phyloP scores from a whole-genome alignment of 1,140 invertebrate species.

The Asobara japonica region DNA sequence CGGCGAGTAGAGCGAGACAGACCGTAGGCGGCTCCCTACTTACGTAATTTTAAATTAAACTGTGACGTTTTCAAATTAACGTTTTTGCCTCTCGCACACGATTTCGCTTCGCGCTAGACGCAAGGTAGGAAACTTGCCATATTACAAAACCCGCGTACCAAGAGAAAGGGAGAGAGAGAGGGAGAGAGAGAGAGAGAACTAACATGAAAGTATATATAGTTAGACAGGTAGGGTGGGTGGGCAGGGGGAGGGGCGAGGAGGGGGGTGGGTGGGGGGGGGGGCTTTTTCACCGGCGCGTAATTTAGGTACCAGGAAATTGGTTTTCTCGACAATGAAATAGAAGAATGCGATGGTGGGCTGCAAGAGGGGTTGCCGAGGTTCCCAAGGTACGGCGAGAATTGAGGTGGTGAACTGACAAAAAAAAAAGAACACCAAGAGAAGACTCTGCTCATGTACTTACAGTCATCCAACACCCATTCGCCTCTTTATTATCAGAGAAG shows the following conservation, averaged over 20 bases:
- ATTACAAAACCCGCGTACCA: slow-evolving; percentile 47
- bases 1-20: slow-evolving; percentile 16
- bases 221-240: neutral
- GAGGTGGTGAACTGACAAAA: slow-evolving; percentile 23
- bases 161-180: slow-evolving; percentile 23
- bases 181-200: no score
- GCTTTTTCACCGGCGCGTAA: slow-evolving; percentile 55
- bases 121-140: slow-evolving; percentile 60
- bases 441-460: slow-evolving; percentile 38
- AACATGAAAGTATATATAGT: neutral
- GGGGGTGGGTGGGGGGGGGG: neutral
- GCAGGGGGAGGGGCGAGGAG: slow-evolving; percentile 13
- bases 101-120: slow-evolving; percentile 38
- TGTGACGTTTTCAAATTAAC: slow-evolving; percentile 68
- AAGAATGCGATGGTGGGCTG: slow-evolving; percentile 63
- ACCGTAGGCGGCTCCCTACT: slow-evolving; percentile 45
- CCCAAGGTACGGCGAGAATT: slow-evolving; percentile 19
- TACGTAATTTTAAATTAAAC: slow-evolving; percentile 67
- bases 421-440: slow-evolving; percentile 22
- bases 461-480: slow-evolving; percentile 33
- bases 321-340: slow-evolving; percentile 69
- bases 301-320: slow-evolving; percentile 68
- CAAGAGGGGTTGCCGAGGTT: slow-evolving; percentile 38
- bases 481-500: slow-evolving; percentile 39
- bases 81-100: slow-evolving; percentile 61